Base-by-base conservation (phyloP, 2,113 vertebrate genomes). In the Myxocyprinus asiaticus region DNA sequence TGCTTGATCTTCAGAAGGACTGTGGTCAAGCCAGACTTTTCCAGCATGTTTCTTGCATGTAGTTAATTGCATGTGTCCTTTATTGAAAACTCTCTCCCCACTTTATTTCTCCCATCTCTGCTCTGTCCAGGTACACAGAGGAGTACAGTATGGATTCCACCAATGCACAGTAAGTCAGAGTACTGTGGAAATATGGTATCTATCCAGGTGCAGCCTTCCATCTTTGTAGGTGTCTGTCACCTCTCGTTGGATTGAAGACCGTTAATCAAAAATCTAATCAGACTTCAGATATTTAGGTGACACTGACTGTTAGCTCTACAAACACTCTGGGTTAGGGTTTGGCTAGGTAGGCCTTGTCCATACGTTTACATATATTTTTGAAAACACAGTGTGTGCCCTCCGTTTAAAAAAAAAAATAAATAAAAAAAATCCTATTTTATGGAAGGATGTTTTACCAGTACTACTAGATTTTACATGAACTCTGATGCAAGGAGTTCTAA, bases 121-220 rank as follows among this genome's bases (percentile, higher is more conserved):
- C 84, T 85, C 82, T 85, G n/a, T 89, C 77, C 87, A 93, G 92
- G 90, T 92, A 92, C 83, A 88, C 90, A 85, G 96, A 97, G 91
- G 96, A 96, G 84, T 95, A 96, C 95, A 96, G 96, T 91, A 88
- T 94, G 94, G 95, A 96, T 87, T 96, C 95, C 75, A 98, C 96
- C 82, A 92, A 96, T 86, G 95, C 96, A 86, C 91, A 93, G 92
- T 93, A 92, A 93, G 92, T 94, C 71, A 33, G 22, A 33, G 22
- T 33, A 33, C 22, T 86, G 6, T 48, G 86, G 80, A 88, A 88
- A 87, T 90, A 87, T 90, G 85, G 84, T 85, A 89, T 89, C 7
- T 5, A 7, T 74, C 10, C 61, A 33, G 22, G 22, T 33, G 3
- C 22, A 33, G 22, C 22, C 22, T 33, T 33, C 43, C 1, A 15